phyloP scores from a whole-genome alignment of 2,888 invertebrate species.

The Platypus cylindrus region DNA sequence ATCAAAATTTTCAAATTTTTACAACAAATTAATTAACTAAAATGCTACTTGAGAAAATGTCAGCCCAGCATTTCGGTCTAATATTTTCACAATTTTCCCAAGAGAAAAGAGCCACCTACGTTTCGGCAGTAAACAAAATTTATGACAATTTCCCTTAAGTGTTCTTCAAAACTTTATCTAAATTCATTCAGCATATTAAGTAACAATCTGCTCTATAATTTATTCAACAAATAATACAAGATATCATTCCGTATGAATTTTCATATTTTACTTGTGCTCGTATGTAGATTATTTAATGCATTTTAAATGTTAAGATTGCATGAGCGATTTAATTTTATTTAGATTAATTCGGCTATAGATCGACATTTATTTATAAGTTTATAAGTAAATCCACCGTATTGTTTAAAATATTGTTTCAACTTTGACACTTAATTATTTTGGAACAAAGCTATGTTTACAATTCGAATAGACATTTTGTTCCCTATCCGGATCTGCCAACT shows the following conservation, averaged over 20 bases:
- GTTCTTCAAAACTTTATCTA: slow-evolving; percentile 13
- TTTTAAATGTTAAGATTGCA: neutral
- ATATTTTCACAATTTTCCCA: slow-evolving; percentile 6
- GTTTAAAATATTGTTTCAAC: too few relatives aligned
- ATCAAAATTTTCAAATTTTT: too few relatives aligned
- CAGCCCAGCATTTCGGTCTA: slow-evolving; percentile 1
- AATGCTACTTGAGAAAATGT: too few relatives aligned
- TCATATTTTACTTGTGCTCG: slow-evolving; percentile 5
- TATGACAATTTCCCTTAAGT: slow-evolving; percentile 12
- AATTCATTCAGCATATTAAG: slow-evolving; percentile 17
- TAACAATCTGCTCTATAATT: slow-evolving; percentile 14
- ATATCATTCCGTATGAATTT: slow-evolving; percentile 11
- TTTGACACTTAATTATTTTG: slow-evolving; percentile 4
- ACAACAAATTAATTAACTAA: too few relatives aligned
- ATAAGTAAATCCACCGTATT: too few relatives aligned
- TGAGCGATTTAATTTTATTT: neutral
- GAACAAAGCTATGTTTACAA: slow-evolving; percentile 4
- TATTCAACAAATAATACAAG: slow-evolving; percentile 12
- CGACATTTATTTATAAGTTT: too few relatives aligned
- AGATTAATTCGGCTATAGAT: too few relatives aligned
- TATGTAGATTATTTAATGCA: neutral
- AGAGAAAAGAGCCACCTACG: slow-evolving; percentile 11
- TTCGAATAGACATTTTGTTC: slow-evolving; percentile 3
- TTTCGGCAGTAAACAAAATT: slow-evolving; percentile 14
- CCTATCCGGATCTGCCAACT: slow-evolving; percentile 5